Percentiles rank a stretch among this genome's conserved stretches.
These are phyloP conservation scores for Scolopax rusticola DNA, from an alignment of 2,797 vertebrate species.

Conservation along the genomic window DNA sequence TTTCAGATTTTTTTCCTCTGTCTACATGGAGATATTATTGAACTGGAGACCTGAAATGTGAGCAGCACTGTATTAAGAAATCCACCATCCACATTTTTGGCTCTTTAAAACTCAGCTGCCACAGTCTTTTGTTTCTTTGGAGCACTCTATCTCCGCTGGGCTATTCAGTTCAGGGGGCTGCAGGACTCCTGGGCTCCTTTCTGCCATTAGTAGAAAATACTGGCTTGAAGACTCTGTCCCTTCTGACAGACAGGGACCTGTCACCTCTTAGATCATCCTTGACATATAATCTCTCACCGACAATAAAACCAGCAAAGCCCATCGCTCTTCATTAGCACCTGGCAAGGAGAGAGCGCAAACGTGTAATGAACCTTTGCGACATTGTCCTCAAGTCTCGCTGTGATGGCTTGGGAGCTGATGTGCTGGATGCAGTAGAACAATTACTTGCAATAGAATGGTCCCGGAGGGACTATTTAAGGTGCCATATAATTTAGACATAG, in stretches of 20 bases:
- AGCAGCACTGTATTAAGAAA: neutral
- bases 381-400: neutral
- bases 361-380: neutral
- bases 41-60: neutral
- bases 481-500: neutral
- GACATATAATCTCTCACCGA: neutral
- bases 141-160: neutral
- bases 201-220: neutral
- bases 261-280: neutral
- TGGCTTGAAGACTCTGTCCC: neutral
- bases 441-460: neutral
- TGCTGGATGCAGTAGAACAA: neutral
- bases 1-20: neutral
- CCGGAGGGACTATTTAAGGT: neutral
- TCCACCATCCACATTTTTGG: fast-evolving
- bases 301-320: neutral
- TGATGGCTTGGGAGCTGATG: fast-evolving
- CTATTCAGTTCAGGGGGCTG: neutral
- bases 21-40: neutral
- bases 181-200: neutral
- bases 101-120: neutral
- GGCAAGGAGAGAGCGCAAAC: neutral
- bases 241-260: neutral
- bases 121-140: neutral
- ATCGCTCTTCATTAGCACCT: slow-evolving; percentile 1